Evolutionary conservation across 2,113 vertebrate species (phyloP).

Genomic region (Oncorhynchus masou): DNA sequence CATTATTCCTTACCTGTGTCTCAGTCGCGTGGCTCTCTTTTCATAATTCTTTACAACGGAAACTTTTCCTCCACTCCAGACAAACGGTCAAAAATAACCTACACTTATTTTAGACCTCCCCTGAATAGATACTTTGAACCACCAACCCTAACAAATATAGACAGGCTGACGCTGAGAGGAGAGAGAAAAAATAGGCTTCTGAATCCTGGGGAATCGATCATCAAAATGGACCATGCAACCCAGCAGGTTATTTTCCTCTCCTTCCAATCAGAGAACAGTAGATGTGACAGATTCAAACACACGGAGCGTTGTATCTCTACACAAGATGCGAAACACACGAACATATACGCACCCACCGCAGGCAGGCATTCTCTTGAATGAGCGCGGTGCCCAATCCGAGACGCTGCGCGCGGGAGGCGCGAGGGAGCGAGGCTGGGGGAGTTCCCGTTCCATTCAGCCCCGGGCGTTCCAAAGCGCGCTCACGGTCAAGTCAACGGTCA

Average conservation of each 20-base stretch:
- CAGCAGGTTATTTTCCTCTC: no score
- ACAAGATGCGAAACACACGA: background rate
- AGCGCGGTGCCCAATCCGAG: slow-evolving; percentile 49
- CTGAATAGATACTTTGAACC: slow-evolving; percentile 23
- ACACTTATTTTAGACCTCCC: slow-evolving; percentile 59
- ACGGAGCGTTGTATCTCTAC: background rate
- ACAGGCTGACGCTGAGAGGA: background rate
- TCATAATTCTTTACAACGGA: slow-evolving; percentile 63
- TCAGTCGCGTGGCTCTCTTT: slow-evolving; percentile 46
- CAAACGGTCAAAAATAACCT: slow-evolving; percentile 42
- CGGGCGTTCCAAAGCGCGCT: slow-evolving; percentile 47
- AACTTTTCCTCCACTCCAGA: slow-evolving; percentile 68
- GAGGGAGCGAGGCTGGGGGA: slow-evolving; percentile 40
- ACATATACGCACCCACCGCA: slow-evolving; percentile 4
- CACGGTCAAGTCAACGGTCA: slow-evolving; percentile 47
- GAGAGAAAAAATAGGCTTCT: background rate
- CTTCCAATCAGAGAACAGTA: slow-evolving; percentile 11
- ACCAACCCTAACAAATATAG: slow-evolving; percentile 18
- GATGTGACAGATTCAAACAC: slow-evolving; percentile 25
- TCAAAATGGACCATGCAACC: slow-evolving; percentile 4
- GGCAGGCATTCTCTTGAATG: slow-evolving; percentile 51
- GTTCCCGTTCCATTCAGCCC: slow-evolving; percentile 19
- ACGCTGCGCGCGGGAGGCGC: slow-evolving; percentile 17
- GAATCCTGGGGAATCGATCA: background rate
- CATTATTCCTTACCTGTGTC: slow-evolving; percentile 67